Percentiles rank a stretch among this genome's conserved stretches.
phyloP scores from a whole-genome alignment of 2,113 vertebrate species.

The Tapirus terrestris region DNA sequence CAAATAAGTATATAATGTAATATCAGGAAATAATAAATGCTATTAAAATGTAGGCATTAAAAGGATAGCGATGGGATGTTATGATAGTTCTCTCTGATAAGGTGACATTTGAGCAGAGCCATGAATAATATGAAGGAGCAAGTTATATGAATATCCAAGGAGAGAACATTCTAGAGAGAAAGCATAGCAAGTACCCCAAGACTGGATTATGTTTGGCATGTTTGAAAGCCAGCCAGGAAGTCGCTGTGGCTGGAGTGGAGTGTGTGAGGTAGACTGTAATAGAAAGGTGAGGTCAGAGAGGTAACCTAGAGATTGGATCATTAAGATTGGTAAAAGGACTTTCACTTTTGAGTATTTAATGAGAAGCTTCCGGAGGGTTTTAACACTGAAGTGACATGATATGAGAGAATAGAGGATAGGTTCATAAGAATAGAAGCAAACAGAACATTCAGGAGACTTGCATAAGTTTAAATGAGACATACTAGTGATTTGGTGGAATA shows the following conservation, averaged over 20 bases:
- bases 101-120: slow-evolving; percentile 8
- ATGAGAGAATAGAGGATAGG: not conserved
- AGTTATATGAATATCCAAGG: not conserved
- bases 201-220: not conserved
- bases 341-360: slow-evolving; percentile 24
- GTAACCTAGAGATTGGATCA: not conserved
- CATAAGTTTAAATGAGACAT: not conserved
- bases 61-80: not conserved
- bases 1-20: not conserved
- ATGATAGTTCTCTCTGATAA: not conserved
- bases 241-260: not conserved
- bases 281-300: slow-evolving; percentile 9
- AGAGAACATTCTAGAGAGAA: slow-evolving; percentile 41
- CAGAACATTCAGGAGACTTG: slow-evolving; percentile 21
- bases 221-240: not conserved
- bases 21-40: slow-evolving; percentile 42
- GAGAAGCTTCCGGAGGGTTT: not conserved
- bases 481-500: not conserved
- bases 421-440: slow-evolving; percentile 20
- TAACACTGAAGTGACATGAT: slow-evolving; percentile 13
- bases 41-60: not conserved
- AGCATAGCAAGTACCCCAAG: not conserved
- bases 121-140: slow-evolving; percentile 24
- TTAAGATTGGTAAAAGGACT: slow-evolving; percentile 11
- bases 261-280: not conserved